These are phyloP conservation scores for Phalacrocorax aristotelis DNA, from an alignment of 2,113 vertebrate genomes.

Conservation along the genomic window DNA sequence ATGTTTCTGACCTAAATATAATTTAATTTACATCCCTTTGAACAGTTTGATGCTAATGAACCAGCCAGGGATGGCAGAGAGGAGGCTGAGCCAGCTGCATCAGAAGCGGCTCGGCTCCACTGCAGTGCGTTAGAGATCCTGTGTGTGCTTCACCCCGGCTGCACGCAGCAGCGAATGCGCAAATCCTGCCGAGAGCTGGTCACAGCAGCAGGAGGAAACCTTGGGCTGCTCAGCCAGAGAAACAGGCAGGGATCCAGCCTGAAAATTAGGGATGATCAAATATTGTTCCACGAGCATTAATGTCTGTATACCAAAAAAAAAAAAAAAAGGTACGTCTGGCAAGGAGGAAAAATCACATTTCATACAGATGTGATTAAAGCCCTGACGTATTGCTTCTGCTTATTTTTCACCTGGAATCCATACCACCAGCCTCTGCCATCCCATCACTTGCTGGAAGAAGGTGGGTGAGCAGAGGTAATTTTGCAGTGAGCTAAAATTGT, in stretches of 20 bases:
- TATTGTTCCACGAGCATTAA: not conserved
- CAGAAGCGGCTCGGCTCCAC: not conserved
- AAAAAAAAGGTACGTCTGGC: not conserved
- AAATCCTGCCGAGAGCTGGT: not conserved
- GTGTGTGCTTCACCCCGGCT: not conserved
- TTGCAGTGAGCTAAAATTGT: not conserved
- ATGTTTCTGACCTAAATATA: constrained; percentile 71
- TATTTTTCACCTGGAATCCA: not conserved
- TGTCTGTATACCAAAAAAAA: not conserved
- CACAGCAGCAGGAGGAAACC: not conserved
- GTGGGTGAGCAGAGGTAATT: not conserved
- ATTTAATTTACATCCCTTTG: constrained; percentile 71
- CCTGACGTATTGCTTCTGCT: not conserved
- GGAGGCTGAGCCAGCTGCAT: constrained; percentile 62
- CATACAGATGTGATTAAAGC: not conserved
- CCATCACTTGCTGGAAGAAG: not conserved
- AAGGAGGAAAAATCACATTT: not conserved
- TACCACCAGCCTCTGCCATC: not conserved
- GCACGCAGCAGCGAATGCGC: not conserved
- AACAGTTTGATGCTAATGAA: constrained; percentile 65
- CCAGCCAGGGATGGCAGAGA: constrained; percentile 47
- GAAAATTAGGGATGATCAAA: not conserved
- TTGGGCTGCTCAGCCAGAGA: not conserved
- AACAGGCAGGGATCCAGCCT: not conserved
- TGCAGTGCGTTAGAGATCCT: not conserved